Evolutionary conservation across 2,888 invertebrate genomes (phyloP).

Genomic region (Seira sanloemensis): DNA sequence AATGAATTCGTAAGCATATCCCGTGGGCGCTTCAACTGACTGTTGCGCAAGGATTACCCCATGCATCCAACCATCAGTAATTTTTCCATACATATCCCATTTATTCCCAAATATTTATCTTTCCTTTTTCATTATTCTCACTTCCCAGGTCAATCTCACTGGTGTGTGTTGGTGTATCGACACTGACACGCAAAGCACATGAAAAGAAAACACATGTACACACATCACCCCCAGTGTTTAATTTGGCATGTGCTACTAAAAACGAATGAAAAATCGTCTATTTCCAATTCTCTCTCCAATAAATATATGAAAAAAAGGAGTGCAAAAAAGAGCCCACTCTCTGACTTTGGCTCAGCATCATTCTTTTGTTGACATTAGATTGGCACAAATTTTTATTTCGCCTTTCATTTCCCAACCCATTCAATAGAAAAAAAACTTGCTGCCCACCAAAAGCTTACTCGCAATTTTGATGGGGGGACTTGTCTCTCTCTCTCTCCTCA

Average conservation of each 20-base stretch:
- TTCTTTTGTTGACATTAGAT: slow-evolving; percentile 41
- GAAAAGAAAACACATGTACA: background rate
- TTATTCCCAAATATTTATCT: slow-evolving; percentile 6
- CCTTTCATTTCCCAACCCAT: too few species aligned
- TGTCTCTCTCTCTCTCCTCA: too few species aligned
- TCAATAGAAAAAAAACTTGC: too few species aligned
- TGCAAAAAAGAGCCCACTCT: background rate
- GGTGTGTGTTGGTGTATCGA: too few species aligned
- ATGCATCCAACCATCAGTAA: too few species aligned
- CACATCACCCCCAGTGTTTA: background rate
- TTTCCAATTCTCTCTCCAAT: slow-evolving; percentile 6
- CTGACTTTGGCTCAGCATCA: background rate
- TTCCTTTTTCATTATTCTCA: background rate
- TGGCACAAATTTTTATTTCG: slow-evolving; percentile 50
- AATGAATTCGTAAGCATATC: too few species aligned
- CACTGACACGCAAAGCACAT: background rate
- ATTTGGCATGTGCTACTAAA: slow-evolving; percentile 5
- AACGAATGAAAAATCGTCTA: background rate
- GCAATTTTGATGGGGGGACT: too few species aligned
- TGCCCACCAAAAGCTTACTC: too few species aligned
- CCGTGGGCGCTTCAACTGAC: too few species aligned
- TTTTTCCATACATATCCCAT: background rate
- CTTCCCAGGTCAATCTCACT: too few species aligned
- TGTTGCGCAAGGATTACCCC: too few species aligned
- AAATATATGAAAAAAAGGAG: too few species aligned